These are phyloP conservation scores for Metallyticus violacea DNA, from an alignment of 2,888 invertebrate species.

Conservation along the genomic window DNA sequence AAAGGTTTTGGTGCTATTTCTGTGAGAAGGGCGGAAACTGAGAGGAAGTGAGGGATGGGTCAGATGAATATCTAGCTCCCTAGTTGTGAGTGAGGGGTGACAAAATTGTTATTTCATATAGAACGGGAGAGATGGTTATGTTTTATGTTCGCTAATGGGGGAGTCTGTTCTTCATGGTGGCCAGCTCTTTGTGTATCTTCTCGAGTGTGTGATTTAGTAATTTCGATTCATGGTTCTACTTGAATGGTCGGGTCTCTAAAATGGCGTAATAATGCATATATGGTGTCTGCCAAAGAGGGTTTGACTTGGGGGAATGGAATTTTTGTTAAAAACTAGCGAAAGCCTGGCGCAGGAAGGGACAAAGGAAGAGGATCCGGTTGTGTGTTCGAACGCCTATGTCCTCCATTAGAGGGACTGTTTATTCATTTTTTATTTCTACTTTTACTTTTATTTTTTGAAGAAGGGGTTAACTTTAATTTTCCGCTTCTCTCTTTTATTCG, in stretches of 20 bases:
- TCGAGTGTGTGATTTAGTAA: background rate
- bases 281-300: background rate
- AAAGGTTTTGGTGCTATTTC: constrained; percentile 9
- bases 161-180: background rate
- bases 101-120: background rate
- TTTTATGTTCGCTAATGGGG: background rate
- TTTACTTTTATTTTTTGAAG: background rate
- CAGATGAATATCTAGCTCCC: background rate
- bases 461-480: background rate
- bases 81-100: background rate
- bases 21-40: background rate
- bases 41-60: background rate
- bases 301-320: background rate
- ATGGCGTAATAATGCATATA: background rate
- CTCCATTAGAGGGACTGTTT: background rate
- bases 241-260: background rate
- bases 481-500: background rate
- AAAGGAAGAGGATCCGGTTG: background rate
- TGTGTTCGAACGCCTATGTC: background rate
- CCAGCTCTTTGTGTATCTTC: background rate
- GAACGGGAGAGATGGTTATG: background rate
- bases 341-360: background rate
- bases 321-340: background rate
- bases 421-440: no score
- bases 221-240: background rate